A percentile compares a stretch with the other conserved stretches of the same genome.
Evolutionary conservation across 37 sponge, comb jelly and placozoan species (phyloP).

Genomic region (Axinella damicornis): DNA sequence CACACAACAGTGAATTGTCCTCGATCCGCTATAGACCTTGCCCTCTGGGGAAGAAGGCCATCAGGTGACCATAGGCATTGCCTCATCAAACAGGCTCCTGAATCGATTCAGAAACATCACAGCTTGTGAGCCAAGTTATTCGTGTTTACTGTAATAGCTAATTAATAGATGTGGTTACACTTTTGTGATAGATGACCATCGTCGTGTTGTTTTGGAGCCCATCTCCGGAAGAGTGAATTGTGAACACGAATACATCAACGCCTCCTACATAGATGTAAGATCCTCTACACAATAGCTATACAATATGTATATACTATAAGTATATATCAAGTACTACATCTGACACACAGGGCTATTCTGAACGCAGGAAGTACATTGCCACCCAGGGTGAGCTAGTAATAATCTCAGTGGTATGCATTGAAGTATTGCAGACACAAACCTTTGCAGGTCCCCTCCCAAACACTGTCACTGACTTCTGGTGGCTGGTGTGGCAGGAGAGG

Average conservation of each 20-base stretch:
- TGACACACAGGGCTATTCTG: constrained; percentile 28
- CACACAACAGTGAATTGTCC: background rate
- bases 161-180: background rate
- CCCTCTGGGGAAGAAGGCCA: constrained; percentile 25
- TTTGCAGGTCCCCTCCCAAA: no score
- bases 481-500: no score
- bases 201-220: constrained; percentile 22
- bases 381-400: constrained; percentile 52
- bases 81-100: constrained; percentile 11
- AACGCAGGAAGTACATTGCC: constrained; percentile 60
- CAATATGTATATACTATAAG: no score
- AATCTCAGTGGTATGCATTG: no score
- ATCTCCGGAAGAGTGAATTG: constrained; percentile 9
- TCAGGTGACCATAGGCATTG: constrained; percentile 1
- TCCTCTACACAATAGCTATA: background rate
- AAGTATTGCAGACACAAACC: no score
- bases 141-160: background rate
- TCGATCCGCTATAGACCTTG: background rate
- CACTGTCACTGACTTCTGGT: no score
- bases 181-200: constrained; percentile 61
- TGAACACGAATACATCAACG: constrained; percentile 61
- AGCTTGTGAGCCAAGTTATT: constrained; percentile 36
- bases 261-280: constrained; percentile 69
- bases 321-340: background rate
- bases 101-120: constrained; percentile 58